Evolutionary conservation across 2,888 invertebrate species (phyloP), one percentile per base, ranked within the genome.

Genomic region (Muschampia plurimacula): DNA sequence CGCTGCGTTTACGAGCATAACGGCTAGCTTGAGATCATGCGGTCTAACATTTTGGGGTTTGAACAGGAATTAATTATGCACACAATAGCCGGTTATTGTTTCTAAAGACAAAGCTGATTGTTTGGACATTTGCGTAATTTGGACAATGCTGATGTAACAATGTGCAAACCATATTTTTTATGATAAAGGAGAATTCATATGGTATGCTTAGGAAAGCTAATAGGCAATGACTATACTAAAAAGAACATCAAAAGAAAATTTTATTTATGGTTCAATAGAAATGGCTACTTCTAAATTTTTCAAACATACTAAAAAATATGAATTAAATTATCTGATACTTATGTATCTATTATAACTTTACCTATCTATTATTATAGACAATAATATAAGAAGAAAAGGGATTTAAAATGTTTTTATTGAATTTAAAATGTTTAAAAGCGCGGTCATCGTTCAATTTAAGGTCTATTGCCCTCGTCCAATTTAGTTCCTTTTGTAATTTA

Each of bases 101-200:
- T 89, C 85, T 87, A 85, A 80, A 82, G 79, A 87, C 85, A 86
- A 89, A 83, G 82, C 82, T 79, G 84, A 83, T 83, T 93, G 90
- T 93, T 93, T 93, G 86, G 92, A 93, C 91, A 81, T 88, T 94
- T 93, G 94, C 93, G 93, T 94, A 90, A 92, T 91, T 86, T 86
- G 76, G 80, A 86, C 86, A 86, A 87, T 74, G 71, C 72, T 69
- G 10, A 68, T 60, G 60, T 66, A 69, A 67, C 68, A 55, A 66
- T 71, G 73, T 70, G 71, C 68, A 67, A 66, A 46, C 64, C 64
- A 62, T 28, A 57, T 67, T 63, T 63, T 63, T 63, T 36, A 22
- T 39, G 8, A 52, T 22, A 22, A 22, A 22, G 22, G 22, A 22
- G 22, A 22, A 22, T 22, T 22, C 22, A 22, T 22, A 22, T 22